Evolutionary conservation across 2,113 vertebrate genomes (phyloP), one percentile per base, ranked within the genome.

Genomic region (Canis aureus): DNA sequence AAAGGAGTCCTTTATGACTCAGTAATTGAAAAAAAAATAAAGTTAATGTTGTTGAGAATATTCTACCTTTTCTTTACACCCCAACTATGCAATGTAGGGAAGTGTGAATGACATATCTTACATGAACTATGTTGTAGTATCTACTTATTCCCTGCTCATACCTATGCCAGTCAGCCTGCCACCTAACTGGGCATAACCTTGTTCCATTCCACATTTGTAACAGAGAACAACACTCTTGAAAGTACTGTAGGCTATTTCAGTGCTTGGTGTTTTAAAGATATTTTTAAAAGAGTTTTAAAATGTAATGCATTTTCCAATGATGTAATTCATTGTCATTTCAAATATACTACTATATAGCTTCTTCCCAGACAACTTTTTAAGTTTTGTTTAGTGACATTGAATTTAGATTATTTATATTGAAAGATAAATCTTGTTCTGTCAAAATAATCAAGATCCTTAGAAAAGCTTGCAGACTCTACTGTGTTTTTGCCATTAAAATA

Each of bases 381-480:
- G 74, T 84, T 93, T 67, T 6, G 20, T 82, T 86, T 93, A 66
- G 17, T 38, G 12, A 93, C 32, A 87, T n/a, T 74, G 91, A 94
- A 59, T 95, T 90, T 87, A 83, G 20, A 78, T 60, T 13, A 2
- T 8, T 79, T 71, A 64, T 71, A 64, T 93, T 53, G n/a, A 88
- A 94, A 64, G 9, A 55, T 8, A 96, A 49, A 55, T 82, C 13
- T 79, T 22, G 11, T 2, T 93, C 84, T 81, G 88, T 71, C 86
- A 91, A 95, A 95, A 89, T 86, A 91, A 94, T 97, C 6, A 80
- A 95, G 32, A 93, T 53, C 27, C 17, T 64, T 11, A 95, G 53
- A 32, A 86, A 60, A 83, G 27, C 29, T 49, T 59, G 25, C 0
- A 91, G 29, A 25, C 3, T 38, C 1, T 51, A 35, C 3, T 78